Percentiles rank a stretch among this genome's conserved stretches.
These are phyloP conservation scores for Neuroterus valhalla DNA, from an alignment of 1,140 invertebrate species.

Conservation along the genomic window DNA sequence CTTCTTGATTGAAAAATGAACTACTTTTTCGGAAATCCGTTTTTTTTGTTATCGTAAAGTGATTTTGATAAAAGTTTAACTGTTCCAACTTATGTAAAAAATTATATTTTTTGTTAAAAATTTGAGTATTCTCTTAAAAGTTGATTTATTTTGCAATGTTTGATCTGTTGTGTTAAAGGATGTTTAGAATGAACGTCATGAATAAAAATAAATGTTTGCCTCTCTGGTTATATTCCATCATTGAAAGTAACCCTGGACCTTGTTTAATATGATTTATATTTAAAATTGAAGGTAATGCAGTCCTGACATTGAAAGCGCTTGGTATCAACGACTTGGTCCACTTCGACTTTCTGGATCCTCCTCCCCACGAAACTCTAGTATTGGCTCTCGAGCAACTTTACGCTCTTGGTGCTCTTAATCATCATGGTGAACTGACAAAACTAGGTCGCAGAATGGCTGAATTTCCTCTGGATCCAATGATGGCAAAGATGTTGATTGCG, in stretches of 20 bases:
- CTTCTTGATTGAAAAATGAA: too few species aligned
- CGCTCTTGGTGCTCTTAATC: conserved; percentile 98
- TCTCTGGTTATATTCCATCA: too few species aligned
- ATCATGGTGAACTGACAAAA: conserved; percentile 97
- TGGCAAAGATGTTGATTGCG: conserved; percentile 98
- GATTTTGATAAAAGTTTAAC: too few species aligned
- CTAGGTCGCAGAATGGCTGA: conserved; percentile 98
- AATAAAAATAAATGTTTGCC: background rate
- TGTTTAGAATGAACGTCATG: too few species aligned
- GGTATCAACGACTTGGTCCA: conserved; percentile 98
- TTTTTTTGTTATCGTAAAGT: too few species aligned
- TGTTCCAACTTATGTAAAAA: too few species aligned
- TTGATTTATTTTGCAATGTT: too few species aligned
- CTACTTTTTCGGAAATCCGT: too few species aligned
- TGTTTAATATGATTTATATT: background rate
- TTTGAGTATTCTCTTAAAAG: too few species aligned
- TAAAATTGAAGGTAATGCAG: conserved; percentile 85
- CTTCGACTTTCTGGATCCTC: conserved; percentile 99
- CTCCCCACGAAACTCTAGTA: conserved; percentile 96
- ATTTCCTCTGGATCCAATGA: conserved; percentile 99
- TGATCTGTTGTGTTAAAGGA: too few species aligned
- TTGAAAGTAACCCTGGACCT: too few species aligned
- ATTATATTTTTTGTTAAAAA: too few species aligned
- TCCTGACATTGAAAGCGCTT: conserved; percentile 96
- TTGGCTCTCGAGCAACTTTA: conserved; percentile 98